These are phyloP conservation scores for Sesamia nonagrioides DNA, from an alignment of 1,140 invertebrate genomes.

Conservation along the genomic window DNA sequence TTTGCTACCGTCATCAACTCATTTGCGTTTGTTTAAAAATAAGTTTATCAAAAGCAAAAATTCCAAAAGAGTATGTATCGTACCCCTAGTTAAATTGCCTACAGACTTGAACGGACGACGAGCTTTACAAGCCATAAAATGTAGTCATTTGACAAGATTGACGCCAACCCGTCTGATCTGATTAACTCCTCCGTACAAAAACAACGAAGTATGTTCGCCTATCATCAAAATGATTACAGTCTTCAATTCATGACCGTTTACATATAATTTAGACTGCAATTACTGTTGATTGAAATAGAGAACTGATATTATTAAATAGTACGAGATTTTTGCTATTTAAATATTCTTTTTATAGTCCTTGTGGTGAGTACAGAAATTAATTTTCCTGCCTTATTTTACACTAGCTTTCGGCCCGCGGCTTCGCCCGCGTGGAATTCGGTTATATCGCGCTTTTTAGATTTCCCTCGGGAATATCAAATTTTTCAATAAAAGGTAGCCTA, in stretches of 20 bases:
- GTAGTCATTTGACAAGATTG: constrained; percentile 45
- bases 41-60: not conserved
- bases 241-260: constrained; percentile 47
- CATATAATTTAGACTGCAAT: constrained; percentile 36
- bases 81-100: not conserved
- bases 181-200: constrained; percentile 41
- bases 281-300: constrained; percentile 43
- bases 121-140: constrained; percentile 28
- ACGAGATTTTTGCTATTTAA: constrained; percentile 12
- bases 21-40: not conserved
- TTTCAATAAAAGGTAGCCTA: no score
- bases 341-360: constrained; percentile 8
- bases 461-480: no score
- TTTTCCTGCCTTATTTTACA: not conserved
- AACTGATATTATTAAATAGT: constrained; percentile 12
- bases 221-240: constrained; percentile 55
- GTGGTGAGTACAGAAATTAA: not conserved
- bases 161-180: constrained; percentile 48
- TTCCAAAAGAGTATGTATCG: not conserved
- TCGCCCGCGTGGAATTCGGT: no score
- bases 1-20: not conserved
- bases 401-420: no score
- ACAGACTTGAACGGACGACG: constrained; percentile 7
- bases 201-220: constrained; percentile 47
- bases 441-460: no score